These are phyloP conservation scores for Apoderus coryli DNA, from an alignment of 2,888 invertebrate genomes.

Conservation along the genomic window DNA sequence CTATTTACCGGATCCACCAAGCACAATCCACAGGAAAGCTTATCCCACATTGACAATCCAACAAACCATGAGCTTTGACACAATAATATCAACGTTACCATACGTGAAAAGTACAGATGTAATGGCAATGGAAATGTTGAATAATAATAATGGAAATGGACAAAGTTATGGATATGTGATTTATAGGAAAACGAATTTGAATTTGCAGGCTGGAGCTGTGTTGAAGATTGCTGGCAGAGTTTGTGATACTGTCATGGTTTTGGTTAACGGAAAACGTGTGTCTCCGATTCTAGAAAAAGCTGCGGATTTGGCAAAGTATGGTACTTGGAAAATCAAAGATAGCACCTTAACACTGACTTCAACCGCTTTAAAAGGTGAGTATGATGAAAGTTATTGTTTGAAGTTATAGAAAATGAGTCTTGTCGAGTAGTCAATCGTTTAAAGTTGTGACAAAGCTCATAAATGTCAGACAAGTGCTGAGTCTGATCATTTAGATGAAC, in stretches of 20 bases:
- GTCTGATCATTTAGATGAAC: too few relatives aligned
- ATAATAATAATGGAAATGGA: constrained; percentile 34
- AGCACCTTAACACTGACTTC: constrained; percentile 23
- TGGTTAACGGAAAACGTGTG: constrained; percentile 32
- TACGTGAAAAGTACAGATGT: constrained; percentile 20
- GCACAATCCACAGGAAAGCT: constrained; percentile 22
- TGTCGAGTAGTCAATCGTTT: too few relatives aligned
- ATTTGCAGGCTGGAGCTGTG: constrained; percentile 22
- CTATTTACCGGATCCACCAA: constrained; percentile 25
- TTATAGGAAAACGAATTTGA: constrained; percentile 33
- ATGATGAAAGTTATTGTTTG: too few relatives aligned
- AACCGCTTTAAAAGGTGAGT: constrained; percentile 15
- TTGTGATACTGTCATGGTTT: constrained; percentile 37
- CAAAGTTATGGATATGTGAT: constrained; percentile 43
- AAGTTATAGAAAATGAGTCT: too few relatives aligned
- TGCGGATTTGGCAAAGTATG: constrained; percentile 29
- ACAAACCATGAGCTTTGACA: constrained; percentile 18
- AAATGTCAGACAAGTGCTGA: too few relatives aligned
- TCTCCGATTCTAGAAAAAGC: constrained; percentile 25
- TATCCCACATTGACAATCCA: constrained; percentile 25
- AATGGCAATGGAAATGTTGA: constrained; percentile 28
- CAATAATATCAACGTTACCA: constrained; percentile 18
- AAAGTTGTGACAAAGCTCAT: too few relatives aligned
- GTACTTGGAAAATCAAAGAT: constrained; percentile 30
- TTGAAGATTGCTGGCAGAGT: constrained; percentile 32